These are phyloP conservation scores for Drosophila subobscura DNA, from an alignment of 1,140 invertebrate species.

Conservation along the genomic window DNA sequence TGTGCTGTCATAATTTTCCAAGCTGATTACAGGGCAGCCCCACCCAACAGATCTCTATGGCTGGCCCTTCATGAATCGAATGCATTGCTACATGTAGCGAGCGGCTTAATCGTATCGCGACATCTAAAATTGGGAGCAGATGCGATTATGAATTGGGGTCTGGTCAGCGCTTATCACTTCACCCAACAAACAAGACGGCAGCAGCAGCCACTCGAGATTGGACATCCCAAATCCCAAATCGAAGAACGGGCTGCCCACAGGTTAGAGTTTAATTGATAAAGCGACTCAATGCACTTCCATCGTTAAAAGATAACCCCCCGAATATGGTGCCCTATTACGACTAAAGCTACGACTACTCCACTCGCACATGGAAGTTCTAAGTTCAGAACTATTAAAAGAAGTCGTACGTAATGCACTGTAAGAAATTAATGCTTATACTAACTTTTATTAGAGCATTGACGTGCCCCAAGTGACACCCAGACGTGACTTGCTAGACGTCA, in stretches of 20 bases:
- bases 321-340: conserved; percentile 44
- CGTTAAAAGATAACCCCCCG: conserved; percentile 58
- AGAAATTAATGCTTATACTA: conserved; percentile 7
- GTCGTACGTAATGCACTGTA: conserved; percentile 24
- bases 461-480: too few relatives aligned
- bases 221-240: neutral
- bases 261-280: conserved; percentile 31
- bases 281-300: conserved; percentile 7
- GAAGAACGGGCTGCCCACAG: conserved; percentile 1
- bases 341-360: neutral
- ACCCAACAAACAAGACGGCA: neutral
- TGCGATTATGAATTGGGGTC: conserved; percentile 37
- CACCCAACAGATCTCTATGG: neutral
- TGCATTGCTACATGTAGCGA: conserved; percentile 18
- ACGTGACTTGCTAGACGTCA: neutral
- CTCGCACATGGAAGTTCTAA: conserved; percentile 21
- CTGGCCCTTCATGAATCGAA: conserved; percentile 13
- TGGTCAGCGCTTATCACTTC: conserved; percentile 27
- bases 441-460: neutral
- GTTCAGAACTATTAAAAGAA: conserved; percentile 24
- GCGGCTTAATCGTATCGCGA: conserved; percentile 15
- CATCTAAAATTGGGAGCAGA: conserved; percentile 46
- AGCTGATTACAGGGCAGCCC: conserved; percentile 8
- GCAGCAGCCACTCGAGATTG: neutral
- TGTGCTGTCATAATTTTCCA: conserved; percentile 8